These are phyloP conservation scores for Coturnix japonica DNA, from an alignment of 2,113 vertebrate genomes.

Conservation along the genomic window DNA sequence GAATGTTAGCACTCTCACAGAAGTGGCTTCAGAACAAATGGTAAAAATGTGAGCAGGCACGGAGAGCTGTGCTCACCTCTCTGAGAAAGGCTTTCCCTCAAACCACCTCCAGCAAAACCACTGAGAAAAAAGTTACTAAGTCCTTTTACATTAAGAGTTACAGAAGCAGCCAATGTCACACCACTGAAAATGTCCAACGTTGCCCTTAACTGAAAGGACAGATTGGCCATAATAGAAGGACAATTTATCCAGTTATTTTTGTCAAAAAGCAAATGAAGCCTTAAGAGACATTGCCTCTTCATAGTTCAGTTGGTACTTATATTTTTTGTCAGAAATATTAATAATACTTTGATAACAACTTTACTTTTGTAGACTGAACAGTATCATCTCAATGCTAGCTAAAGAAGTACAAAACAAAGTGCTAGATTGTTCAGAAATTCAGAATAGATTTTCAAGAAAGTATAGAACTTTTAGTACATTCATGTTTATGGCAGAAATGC, in stretches of 20 bases:
- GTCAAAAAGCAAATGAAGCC: not conserved
- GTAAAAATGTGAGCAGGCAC: not conserved
- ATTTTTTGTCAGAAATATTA: not conserved
- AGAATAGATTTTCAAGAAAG: not conserved
- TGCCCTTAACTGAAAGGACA: not conserved
- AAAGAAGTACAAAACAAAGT: not conserved
- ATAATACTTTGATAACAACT: not conserved
- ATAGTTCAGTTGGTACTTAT: not conserved
- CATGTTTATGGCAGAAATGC: too few relatives aligned
- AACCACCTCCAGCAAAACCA: not conserved
- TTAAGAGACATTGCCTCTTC: not conserved
- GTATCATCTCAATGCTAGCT: not conserved
- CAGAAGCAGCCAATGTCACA: not conserved
- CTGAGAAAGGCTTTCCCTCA: not conserved
- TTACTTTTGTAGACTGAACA: not conserved
- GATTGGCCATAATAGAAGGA: not conserved
- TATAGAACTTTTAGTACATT: not conserved
- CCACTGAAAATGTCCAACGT: not conserved
- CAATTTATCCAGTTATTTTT: not conserved
- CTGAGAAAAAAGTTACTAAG: not conserved
- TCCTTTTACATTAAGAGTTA: not conserved
- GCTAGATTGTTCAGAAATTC: not conserved
- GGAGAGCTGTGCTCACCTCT: not conserved
- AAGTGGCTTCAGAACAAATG: not conserved
- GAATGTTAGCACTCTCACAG: conserved; percentile 69